Base-by-base conservation (phyloP, 2,797 vertebrate species). In the Tapirus indicus region DNA sequence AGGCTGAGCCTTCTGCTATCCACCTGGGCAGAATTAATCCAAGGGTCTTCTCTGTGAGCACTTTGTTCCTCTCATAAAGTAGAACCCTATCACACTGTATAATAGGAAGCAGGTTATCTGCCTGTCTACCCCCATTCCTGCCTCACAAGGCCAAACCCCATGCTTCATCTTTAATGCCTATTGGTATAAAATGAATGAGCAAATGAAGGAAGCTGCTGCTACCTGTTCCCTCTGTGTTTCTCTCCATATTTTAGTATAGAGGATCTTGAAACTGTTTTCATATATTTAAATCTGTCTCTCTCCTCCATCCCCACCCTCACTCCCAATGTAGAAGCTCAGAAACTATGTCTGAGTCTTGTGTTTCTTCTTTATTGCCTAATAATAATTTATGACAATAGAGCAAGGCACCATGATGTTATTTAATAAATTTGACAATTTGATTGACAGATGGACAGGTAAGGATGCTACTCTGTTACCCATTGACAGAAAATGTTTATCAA, bases 1-100 rank as follows among this genome's bases (percentile, higher is more conserved):
- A 44, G 47, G 41, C 32, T 94, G 79, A 92, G 79, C 84, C 35
- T 82, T 80, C 94, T 91, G 78, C 41, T 80, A 49, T 64, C 72
- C 78, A 89, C 62, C 35, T 83, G 86, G 83, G 90, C 87, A 74
- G 96, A 89, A 72, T 91, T 64, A 93, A 72, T 79, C 82, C 49
- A 11, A 71, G 38, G 49, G 72, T 78, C 86, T 82, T 86, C 94
- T 77, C 71, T 56, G 69, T 41, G 14, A 49, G 75, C n/a, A 83
- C 64, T 83, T 79, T 58, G 29, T 87, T 87, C 84, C 56, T 74
- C 86, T 69, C 44, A 9, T 74, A 64, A 69, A 77, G 23, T 66
- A 11, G 27, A 74, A n/a, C 21, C 60, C 62, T n/a, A 58, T 44
- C 85, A 44, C 52, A 14, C 1, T 56, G 23, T n/a, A 23, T 20